Evolutionary conservation across 2,113 vertebrate genomes (phyloP), one percentile per base, ranked within the genome.

Genomic region (Suncus etruscus): DNA sequence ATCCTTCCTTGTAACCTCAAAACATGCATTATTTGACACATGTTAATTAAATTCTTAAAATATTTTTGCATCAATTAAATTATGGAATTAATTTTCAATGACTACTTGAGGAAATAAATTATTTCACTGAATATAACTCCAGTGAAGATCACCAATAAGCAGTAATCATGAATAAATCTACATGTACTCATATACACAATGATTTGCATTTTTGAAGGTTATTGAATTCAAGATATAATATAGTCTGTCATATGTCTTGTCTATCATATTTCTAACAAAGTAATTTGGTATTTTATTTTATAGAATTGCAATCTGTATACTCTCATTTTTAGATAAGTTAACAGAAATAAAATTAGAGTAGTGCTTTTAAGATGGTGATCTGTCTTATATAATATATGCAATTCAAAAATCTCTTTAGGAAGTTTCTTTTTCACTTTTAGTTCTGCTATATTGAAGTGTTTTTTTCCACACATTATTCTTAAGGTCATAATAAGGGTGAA

Each of bases 401-500:
- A 54, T 76, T 83, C 31, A 90, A 76, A 83, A 18, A 48, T 79
- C 4, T 24, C 11, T 85, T 86, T 90, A 54, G 29, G 22, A 80
- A 91, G 2, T 0, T 90, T 81, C 29, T 76, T 76, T 68, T 86
- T 76, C 31, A 39, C 18, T 90, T 92, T 70, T 7, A 68, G 15
- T 58, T 95, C 83, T 51, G 18, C 75, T 73, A 0, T 73, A 0
- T 86, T 92, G 87, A 92, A 91, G 39, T n/a, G 45, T 70, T 72
- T 86, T 31, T 47, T 77, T 72, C 86, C 9, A 47, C 0, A 25
- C 6, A 86, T 86, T 68, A 39, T 82, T 91, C 29, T 87, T 83
- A 83, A 74, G 27, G 3, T 18, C 61, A 72, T 84, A 77, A 92
- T 82, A 83, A 45, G 27, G 54, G 50, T 78, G 31, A 83, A 95